A percentile compares a stretch with the other conserved stretches of the same genome.
These are phyloP conservation scores for Nannospalax galili DNA, from an alignment of 2,113 vertebrate species.

Conservation along the genomic window DNA sequence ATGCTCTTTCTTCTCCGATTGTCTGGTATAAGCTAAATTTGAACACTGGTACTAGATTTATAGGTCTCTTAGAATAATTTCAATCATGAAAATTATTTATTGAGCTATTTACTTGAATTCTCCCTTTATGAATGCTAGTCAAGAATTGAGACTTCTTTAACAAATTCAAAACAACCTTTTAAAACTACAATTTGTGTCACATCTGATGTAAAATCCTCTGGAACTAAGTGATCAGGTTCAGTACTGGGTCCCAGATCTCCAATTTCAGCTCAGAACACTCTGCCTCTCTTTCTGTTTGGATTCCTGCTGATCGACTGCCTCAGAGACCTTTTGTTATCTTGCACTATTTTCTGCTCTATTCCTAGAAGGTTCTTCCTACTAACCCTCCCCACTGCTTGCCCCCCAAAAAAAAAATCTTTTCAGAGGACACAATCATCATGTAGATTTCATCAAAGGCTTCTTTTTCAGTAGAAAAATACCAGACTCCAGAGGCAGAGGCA, in stretches of 20 bases:
- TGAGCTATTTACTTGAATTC: background rate
- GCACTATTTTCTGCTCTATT: background rate
- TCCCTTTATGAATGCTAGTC: background rate
- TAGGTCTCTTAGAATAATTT: background rate
- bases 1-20: background rate
- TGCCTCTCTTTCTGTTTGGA: background rate
- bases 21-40: background rate
- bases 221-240: background rate
- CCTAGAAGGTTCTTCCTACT: background rate
- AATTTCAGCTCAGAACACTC: background rate
- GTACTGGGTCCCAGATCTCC: background rate
- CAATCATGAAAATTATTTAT: slow-evolving; percentile 26
- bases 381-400: background rate
- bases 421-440: background rate
- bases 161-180: background rate
- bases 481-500: too few relatives aligned
- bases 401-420: background rate
- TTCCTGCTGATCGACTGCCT: background rate
- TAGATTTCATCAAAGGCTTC: too few relatives aligned
- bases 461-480: too few relatives aligned
- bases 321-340: background rate
- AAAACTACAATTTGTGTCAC: background rate
- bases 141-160: background rate
- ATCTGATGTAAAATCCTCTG: background rate
- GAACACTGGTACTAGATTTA: background rate